Evolutionary conservation across 2,888 invertebrate genomes (phyloP), one percentile per base, ranked within the genome.

Genomic region (Pachymerium ferrugineum): DNA sequence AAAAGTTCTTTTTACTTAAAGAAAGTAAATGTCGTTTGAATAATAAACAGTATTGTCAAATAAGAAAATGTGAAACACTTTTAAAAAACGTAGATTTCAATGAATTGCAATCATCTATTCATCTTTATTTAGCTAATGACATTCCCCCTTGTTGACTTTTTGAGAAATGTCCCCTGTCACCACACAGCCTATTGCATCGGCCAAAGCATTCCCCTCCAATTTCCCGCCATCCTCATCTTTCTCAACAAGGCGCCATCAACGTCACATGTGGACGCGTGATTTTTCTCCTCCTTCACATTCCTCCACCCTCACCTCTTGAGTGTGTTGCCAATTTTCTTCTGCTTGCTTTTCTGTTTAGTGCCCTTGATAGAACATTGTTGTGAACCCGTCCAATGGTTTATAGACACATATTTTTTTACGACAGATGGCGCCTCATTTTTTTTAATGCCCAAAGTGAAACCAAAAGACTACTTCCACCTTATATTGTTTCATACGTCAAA

Each of bases 71-170:
- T n/a, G n/a, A n/a, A n/a, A n/a, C n/a, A n/a, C n/a, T n/a, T n/a
- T n/a, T n/a, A n/a, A n/a, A n/a, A n/a, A n/a, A n/a, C n/a, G n/a
- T n/a, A n/a, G n/a, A n/a, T n/a, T 47, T 47, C 19, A 16, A 19
- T 6, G 19, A 47, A 47, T 47, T 47, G 3, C 47, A 47, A 47
- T 47, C 47, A 47, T 47, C 47, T 47, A 47, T 47, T 47, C 47
- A 47, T 47, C 47, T 47, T 47, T 47, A 47, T 47, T n/a, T 47
- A 47, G 47, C 47, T 47, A 47, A 47, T 22, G 47, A 47, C 47
- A 47, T 47, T 47, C 47, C 47, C n/a, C 47, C 47, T 47, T 47
- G 47, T 47, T 47, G 47, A 47, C 47, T 47, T 47, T 47, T 47
- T 47, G 47, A 47, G 22, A 47, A 47, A 47, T 47, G 47, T 47